Percentiles rank a stretch among this genome's conserved stretches.
Conservation (phyloP, 2,888 invertebrate species). For the Eustalomyia histrio region DNA sequence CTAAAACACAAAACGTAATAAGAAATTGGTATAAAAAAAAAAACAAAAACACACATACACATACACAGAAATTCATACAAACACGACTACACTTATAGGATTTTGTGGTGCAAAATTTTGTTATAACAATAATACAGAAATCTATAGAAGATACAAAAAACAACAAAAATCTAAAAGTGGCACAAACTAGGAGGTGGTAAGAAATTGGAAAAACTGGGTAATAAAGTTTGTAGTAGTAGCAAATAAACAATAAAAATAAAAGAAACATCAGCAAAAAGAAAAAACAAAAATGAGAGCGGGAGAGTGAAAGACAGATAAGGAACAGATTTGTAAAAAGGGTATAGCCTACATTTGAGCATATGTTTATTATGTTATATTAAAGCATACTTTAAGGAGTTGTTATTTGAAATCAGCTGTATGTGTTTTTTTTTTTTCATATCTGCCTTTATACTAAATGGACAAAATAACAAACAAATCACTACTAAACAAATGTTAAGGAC, state of each 20-base stretch:
- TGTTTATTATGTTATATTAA: neutral
- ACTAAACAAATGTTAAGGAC: constrained; percentile 1
- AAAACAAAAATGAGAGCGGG: neutral
- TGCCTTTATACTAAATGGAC: neutral
- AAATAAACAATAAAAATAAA: constrained; percentile 39
- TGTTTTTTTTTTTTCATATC: constrained; percentile 13
- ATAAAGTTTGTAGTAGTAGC: constrained; percentile 60
- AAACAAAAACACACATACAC: neutral
- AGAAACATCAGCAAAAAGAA: constrained; percentile 5
- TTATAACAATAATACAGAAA: constrained; percentile 34
- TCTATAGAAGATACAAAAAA: constrained; percentile 6
- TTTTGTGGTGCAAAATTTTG: constrained; percentile 42
- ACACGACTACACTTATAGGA: constrained; percentile 17
- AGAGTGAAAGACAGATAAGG: neutral
- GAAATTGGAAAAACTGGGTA: constrained; percentile 53
- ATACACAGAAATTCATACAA: constrained; percentile 2
- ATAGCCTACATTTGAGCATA: neutral
- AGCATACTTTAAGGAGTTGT: constrained; percentile 39
- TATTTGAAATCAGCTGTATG: constrained; percentile 51
- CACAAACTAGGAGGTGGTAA: constrained; percentile 59
- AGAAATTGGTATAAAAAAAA: constrained; percentile 18
- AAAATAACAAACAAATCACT: neutral
- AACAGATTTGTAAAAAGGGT: neutral
- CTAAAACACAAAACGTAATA: constrained; percentile 40
- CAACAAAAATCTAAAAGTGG: constrained; percentile 48